Conservation (phyloP, 2,797 vertebrate species). For the Sorex maritimensis region DNA sequence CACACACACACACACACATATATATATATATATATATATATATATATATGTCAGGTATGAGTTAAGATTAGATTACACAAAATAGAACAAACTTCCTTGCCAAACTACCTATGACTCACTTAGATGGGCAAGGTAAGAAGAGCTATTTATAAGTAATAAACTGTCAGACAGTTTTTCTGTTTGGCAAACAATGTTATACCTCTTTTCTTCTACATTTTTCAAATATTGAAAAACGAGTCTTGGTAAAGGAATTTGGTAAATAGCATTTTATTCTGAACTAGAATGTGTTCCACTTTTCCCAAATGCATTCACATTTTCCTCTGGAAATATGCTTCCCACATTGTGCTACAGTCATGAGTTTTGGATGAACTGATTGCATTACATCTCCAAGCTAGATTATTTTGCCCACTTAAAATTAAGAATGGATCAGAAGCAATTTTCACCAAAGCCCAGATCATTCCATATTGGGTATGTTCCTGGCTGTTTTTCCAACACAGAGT, state of each 20-base stretch:
- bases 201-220: slow-evolving; percentile 35
- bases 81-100: slow-evolving; percentile 43
- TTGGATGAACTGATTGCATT: not conserved
- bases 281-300: slow-evolving; percentile 48
- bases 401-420: slow-evolving; percentile 42
- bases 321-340: not conserved
- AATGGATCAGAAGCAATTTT: not conserved
- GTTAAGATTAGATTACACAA: not conserved
- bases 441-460: not conserved
- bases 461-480: slow-evolving; percentile 15
- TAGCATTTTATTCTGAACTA: not conserved
- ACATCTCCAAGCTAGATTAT: not conserved
- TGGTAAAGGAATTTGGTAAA: not conserved
- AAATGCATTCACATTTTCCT: not conserved
- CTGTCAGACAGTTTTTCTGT: not conserved
- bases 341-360: not conserved
- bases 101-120: slow-evolving; percentile 55
- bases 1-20: too few relatives aligned
- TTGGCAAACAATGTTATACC: not conserved
- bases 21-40: too few relatives aligned
- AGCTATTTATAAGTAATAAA: too few relatives aligned
- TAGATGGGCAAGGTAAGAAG: too few relatives aligned
- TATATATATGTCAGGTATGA: slow-evolving; percentile 39
- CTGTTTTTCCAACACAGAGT: not conserved
- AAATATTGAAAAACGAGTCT: slow-evolving; percentile 6